Percentiles rank a stretch among this genome's conserved stretches.
Evolutionary conservation across 2,797 vertebrate species (phyloP).

Genomic region (Enteromius radiatus): DNA sequence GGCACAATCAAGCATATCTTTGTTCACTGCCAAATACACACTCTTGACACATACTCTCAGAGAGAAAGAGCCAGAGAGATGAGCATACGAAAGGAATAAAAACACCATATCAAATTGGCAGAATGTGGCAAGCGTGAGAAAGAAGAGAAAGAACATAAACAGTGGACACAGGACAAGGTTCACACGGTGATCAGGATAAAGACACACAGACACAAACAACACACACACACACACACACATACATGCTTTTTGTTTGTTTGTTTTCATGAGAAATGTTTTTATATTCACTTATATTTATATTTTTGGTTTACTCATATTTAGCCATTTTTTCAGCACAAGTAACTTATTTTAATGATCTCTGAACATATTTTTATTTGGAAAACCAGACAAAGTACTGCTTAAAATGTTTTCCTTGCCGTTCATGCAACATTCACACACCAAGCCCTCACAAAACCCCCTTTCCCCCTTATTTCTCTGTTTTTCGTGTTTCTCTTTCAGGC

Average conservation of each 20-base stretch:
- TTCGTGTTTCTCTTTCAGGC: slow-evolving; percentile 21
- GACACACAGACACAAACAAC: neutral
- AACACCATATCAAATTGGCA: slow-evolving; percentile 51
- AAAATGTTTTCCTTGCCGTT: neutral
- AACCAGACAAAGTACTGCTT: neutral
- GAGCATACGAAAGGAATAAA: slow-evolving; percentile 44
- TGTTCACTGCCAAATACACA: slow-evolving; percentile 41
- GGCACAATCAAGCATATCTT: slow-evolving; percentile 47
- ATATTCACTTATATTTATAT: neutral
- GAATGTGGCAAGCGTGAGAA: slow-evolving; percentile 42
- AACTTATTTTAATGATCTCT: neutral
- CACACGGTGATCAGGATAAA: slow-evolving; percentile 47
- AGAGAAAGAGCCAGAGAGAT: slow-evolving; percentile 32
- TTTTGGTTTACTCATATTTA: neutral
- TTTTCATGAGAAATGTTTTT: neutral
- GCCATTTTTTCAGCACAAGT: neutral
- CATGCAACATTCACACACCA: slow-evolving; percentile 18
- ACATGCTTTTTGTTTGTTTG: neutral
- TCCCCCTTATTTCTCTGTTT: slow-evolving; percentile 16
- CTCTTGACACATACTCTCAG: slow-evolving; percentile 35
- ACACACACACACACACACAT: neutral
- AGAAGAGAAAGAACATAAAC: slow-evolving; percentile 39
- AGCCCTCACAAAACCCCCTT: slow-evolving; percentile 7
- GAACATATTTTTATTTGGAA: neutral
- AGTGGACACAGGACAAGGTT: slow-evolving; percentile 35